Evolutionary conservation across 1,140 invertebrate genomes (phyloP).

Genomic region (Lepidotrigona ventralis): DNA sequence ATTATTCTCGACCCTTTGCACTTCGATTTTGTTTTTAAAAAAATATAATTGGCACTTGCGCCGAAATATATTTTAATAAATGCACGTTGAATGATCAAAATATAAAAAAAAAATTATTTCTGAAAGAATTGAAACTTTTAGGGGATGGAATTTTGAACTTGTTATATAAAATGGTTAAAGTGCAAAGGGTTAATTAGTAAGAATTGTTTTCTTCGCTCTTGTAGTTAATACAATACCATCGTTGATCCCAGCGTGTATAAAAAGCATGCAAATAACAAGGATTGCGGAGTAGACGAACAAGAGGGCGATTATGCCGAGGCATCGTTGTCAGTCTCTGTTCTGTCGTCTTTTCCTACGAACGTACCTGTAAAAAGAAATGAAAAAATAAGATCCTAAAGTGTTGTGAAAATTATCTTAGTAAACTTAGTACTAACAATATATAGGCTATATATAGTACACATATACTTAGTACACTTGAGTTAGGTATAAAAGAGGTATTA

Average conservation of each 20-base stretch:
- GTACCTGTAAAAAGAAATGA: slow-evolving; percentile 52
- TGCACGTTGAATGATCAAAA: neutral
- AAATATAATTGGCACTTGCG: neutral
- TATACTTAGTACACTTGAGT: neutral
- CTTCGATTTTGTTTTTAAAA: neutral
- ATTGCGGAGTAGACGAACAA: slow-evolving; percentile 82
- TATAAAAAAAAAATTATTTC: neutral
- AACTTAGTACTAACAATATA: too few species aligned
- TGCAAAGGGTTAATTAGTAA: slow-evolving; percentile 5
- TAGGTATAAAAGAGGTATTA: neutral
- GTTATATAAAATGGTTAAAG: neutral
- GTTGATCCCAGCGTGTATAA: slow-evolving; percentile 82
- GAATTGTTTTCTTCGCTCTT: slow-evolving; percentile 9
- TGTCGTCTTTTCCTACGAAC: slow-evolving; percentile 70
- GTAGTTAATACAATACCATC: slow-evolving; percentile 76
- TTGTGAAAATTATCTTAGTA: neutral
- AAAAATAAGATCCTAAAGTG: neutral
- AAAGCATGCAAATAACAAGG: slow-evolving; percentile 80
- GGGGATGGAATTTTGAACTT: neutral
- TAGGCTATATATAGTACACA: too few species aligned
- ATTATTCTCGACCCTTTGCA: slow-evolving; percentile 5
- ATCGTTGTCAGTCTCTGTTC: slow-evolving; percentile 81
- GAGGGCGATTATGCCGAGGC: slow-evolving; percentile 81
- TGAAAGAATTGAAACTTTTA: neutral
- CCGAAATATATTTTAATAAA: neutral